Percentiles rank a stretch among this genome's conserved stretches.
Conservation (phyloP, 2,113 vertebrate genomes). For the Equus przewalskii region DNA sequence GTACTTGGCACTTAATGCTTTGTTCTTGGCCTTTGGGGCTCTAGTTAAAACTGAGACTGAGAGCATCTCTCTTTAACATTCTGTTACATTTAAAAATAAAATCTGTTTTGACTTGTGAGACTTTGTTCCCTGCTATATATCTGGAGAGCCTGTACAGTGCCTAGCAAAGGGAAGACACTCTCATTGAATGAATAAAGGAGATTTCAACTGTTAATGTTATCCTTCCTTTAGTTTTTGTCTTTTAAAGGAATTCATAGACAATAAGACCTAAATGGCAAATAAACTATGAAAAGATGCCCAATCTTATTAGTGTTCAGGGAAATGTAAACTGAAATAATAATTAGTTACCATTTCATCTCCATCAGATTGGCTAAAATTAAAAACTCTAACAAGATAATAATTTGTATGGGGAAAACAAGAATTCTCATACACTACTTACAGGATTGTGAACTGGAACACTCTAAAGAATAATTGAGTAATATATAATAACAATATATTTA, state of each 20-base stretch:
- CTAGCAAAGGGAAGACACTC: background rate
- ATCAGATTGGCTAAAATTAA: background rate
- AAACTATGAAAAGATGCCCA: background rate
- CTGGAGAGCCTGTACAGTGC: background rate
- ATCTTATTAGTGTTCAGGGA: background rate
- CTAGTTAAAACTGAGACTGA: background rate
- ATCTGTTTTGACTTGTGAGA: background rate
- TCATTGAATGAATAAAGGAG: background rate
- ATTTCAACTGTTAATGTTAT: background rate
- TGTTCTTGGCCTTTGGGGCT: background rate
- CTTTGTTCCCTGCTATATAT: background rate
- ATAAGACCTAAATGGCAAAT: background rate
- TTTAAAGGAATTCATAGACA: background rate
- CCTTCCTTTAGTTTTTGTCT: background rate
- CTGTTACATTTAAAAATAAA: background rate
- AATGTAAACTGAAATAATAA: constrained; percentile 28
- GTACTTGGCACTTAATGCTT: background rate
- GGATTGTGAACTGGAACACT: background rate
- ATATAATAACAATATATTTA: background rate
- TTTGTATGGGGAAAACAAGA: background rate
- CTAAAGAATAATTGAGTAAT: background rate
- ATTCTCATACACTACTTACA: background rate
- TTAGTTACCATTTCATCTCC: background rate
- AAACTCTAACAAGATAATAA: background rate
- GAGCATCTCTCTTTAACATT: background rate